A percentile compares a stretch with the other conserved stretches of the same genome.
phyloP scores from a whole-genome alignment of 30 jellyfish, hydroid and myxozoan genomes.

The Chrysaora quinquecirrha region DNA sequence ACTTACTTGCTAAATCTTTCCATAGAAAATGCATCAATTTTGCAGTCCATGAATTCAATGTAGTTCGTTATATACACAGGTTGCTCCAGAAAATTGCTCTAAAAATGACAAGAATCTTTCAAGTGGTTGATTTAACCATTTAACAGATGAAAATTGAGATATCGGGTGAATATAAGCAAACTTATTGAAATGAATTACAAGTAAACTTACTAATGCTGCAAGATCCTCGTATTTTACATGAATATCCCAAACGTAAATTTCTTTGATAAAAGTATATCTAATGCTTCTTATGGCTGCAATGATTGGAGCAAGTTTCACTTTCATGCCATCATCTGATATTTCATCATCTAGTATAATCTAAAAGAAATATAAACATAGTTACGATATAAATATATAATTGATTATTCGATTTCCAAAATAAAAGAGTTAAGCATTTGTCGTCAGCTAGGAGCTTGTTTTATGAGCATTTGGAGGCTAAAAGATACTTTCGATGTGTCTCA shows the following conservation, averaged over 20 bases:
- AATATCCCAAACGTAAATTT: constrained; percentile 78
- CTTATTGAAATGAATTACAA: no score
- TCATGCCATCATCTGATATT: constrained; percentile 22
- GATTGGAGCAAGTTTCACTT: constrained; percentile 65
- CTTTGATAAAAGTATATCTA: constrained; percentile 63
- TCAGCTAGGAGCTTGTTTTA: no score
- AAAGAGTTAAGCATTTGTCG: no score
- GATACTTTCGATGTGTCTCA: no score
- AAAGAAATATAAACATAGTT: neutral
- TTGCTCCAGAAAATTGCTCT: constrained; percentile 66
- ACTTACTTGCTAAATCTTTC: constrained; percentile 61
- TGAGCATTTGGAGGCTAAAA: no score
- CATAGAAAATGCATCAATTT: constrained; percentile 61
- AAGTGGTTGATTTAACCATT: no score
- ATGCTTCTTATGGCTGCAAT: constrained; percentile 64
- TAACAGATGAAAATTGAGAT: no score
- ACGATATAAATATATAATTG: no score
- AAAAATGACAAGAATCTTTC: neutral
- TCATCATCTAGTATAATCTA: constrained; percentile 39
- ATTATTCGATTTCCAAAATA: no score
- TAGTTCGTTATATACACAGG: constrained; percentile 57
- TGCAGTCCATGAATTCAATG: constrained; percentile 82
- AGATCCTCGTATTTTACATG: constrained; percentile 70
- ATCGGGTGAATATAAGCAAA: no score
- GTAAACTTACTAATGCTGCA: constrained; percentile 74